Percentiles rank a stretch among this genome's conserved stretches.
Conservation (phyloP, 1,140 invertebrate species). For the Drosophila azteca region DNA sequence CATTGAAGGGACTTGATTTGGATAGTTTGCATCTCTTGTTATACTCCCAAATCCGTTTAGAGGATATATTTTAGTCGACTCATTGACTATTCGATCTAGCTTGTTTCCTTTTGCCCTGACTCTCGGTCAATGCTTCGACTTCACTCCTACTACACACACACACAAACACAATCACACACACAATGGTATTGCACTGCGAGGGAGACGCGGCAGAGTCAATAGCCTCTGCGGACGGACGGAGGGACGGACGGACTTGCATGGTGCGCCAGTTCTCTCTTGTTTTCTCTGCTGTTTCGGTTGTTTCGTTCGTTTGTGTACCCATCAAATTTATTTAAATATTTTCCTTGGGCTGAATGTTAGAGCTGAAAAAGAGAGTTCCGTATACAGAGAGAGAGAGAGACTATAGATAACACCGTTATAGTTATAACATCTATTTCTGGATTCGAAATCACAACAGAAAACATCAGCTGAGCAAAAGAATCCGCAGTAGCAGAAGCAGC, state of each 20-base stretch:
- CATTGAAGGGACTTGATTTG: no score
- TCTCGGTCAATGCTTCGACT: constrained; percentile 76
- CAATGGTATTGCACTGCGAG: neutral
- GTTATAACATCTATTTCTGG: constrained; percentile 51
- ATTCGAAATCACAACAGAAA: neutral
- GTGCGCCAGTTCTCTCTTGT: neutral
- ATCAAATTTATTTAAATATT: constrained; percentile 79
- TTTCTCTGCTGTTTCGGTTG: neutral
- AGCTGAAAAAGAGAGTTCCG: no score
- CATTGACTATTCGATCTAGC: neutral
- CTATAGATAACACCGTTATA: constrained; percentile 43
- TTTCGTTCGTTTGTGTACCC: constrained; percentile 52
- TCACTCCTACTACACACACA: constrained; percentile 54
- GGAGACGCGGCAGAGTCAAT: constrained; percentile 7
- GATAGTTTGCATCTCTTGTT: no score
- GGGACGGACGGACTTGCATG: neutral
- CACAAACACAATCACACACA: constrained; percentile 25
- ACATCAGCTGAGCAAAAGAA: neutral
- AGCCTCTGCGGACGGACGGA: neutral
- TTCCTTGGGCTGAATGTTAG: constrained; percentile 15
- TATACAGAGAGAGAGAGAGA: neutral
- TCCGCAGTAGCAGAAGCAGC: neutral
- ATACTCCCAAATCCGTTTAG: neutral
- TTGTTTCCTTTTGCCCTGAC: constrained; percentile 53
- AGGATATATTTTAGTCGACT: constrained; percentile 9